Base-by-base conservation (phyloP, 2,113 vertebrate species). In the Coturnix japonica region DNA sequence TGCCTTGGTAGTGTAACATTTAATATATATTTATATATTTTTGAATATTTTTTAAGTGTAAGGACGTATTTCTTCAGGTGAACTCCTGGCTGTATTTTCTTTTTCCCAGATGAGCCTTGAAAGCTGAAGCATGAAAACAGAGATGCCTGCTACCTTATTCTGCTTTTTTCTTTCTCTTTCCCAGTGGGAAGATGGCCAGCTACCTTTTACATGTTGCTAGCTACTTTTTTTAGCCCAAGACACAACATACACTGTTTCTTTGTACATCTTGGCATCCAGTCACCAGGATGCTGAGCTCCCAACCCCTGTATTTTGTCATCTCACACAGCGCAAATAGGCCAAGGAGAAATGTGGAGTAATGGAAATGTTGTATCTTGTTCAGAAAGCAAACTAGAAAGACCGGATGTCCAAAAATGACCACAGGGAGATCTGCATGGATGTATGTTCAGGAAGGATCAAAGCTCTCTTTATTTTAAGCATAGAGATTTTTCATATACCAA, bases 401-500 rank as follows among this genome's bases (percentile, higher is more conserved):
- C 9, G 75, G 13, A 19, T 67, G 19, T 67, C 60, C 20, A 35
- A 17, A 77, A 83, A 49, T 28, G 2, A 59, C 10, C 23, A 3
- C 17, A 28, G 33, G 35, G 21, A 33, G 25, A 6, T 77, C 64
- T 65, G 26, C 4, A 9, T 39, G 11, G 5, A 76, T 82, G 3
- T 41, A 11, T 1, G 3, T 51, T 43, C 25, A 53, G 30, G 53
- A 78, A 78, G 35, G 18, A 67, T 44, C 9, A 64, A 60, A 54
- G 37, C 13, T 81, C 60, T 76, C 16, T 0, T 4, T 66, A 37
- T 7, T 73, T 30, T 33, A 33, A 73, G 3, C 47, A 18, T 0
- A 28, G 57, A 44, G 11, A 17, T 63, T 81, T 89, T 85, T 72
- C 23, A 4, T 65, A 13, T 39, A 23, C n/a, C 35, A 37, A 67